A percentile compares a stretch with the other conserved stretches of the same genome.
Conservation (phyloP, 2,888 invertebrate genomes). For the Drosophila nr. perissopoda region DNA sequence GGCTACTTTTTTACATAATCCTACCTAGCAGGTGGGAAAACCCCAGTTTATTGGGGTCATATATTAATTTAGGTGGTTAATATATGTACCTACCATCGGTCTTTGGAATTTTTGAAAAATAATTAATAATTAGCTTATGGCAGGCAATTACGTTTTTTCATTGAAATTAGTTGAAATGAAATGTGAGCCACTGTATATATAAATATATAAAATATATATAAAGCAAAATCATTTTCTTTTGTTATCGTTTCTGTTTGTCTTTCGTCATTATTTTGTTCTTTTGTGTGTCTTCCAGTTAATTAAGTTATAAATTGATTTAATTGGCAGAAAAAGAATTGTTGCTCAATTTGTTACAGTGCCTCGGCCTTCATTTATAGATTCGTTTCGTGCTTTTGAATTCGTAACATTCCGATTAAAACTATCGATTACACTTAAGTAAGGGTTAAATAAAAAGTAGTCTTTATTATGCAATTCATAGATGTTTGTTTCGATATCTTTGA, state of each 20-base stretch:
- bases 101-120: no score
- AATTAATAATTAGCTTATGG: no score
- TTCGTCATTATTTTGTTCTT: neutral
- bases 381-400: slow-evolving; percentile 1
- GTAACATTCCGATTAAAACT: slow-evolving; percentile 13
- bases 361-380: slow-evolving; percentile 1
- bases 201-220: neutral
- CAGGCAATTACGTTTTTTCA: no score
- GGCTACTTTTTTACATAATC: no score
- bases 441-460: neutral
- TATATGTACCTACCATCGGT: no score
- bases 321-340: neutral
- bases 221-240: slow-evolving; percentile 3
- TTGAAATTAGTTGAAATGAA: no score
- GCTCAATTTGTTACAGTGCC: slow-evolving; percentile 10
- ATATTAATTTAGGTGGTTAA: no score
- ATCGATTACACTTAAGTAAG: slow-evolving; percentile 2
- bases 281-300: neutral
- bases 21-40: no score
- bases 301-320: slow-evolving; percentile 2
- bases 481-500: neutral
- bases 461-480: neutral
- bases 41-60: no score
- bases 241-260: slow-evolving; percentile 4
- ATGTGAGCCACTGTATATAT: no score